phyloP scores from a whole-genome alignment of 2,888 invertebrate species.

The Dioctria linearis region DNA sequence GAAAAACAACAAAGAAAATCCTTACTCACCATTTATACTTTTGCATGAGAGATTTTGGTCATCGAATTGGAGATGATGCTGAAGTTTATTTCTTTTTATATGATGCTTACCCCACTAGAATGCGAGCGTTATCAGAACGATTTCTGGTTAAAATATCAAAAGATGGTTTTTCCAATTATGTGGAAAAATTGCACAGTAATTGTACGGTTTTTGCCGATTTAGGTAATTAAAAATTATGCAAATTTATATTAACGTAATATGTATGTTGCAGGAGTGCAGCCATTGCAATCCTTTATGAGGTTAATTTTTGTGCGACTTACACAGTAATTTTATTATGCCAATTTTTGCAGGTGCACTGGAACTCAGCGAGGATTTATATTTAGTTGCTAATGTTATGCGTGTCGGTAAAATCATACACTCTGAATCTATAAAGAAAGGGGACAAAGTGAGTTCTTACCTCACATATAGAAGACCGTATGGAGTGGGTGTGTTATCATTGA shows the following conservation, averaged over 20 bases:
- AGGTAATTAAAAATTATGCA: slow-evolving; percentile 68
- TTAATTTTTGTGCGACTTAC: no score
- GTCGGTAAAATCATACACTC: slow-evolving; percentile 84
- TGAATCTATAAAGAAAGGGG: slow-evolving; percentile 69
- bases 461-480: slow-evolving; percentile 87
- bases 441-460: slow-evolving; percentile 64
- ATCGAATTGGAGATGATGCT: slow-evolving; percentile 90
- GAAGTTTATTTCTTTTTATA: slow-evolving; percentile 91
- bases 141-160: slow-evolving; percentile 91
- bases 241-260: background rate
- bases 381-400: slow-evolving; percentile 92
- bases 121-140: slow-evolving; percentile 88
- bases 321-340: no score
- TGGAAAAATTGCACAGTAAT: slow-evolving; percentile 88
- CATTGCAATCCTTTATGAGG: no score
- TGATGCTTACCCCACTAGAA: slow-evolving; percentile 79
- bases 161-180: slow-evolving; percentile 91
- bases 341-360: slow-evolving; percentile 80
- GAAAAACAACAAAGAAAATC: slow-evolving; percentile 68
- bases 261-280: no score
- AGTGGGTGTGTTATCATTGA: slow-evolving; percentile 84
- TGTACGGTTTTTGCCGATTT: slow-evolving; percentile 89
- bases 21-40: slow-evolving; percentile 87
- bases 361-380: slow-evolving; percentile 86
- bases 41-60: slow-evolving; percentile 90